These are phyloP conservation scores for Solen grandis DNA, from an alignment of 1,140 invertebrate genomes.

Conservation along the genomic window DNA sequence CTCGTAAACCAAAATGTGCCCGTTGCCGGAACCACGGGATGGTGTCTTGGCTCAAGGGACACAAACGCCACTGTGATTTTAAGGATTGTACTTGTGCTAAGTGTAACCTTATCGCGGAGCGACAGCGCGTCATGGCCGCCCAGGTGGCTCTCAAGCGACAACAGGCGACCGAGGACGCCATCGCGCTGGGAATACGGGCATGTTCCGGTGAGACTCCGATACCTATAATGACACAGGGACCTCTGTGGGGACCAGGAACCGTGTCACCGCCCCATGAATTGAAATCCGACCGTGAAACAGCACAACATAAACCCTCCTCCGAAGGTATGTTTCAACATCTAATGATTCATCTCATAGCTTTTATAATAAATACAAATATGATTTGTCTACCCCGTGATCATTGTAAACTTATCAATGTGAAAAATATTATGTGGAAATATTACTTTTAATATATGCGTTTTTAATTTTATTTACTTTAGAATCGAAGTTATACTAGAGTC, in stretches of 20 bases:
- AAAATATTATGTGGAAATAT: too few species aligned
- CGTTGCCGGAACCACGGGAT: slow-evolving; percentile 91
- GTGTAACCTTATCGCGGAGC: slow-evolving; percentile 88
- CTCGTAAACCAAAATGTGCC: slow-evolving; percentile 83
- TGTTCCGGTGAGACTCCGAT: slow-evolving; percentile 91
- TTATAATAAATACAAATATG: not conserved
- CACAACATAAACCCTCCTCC: not conserved
- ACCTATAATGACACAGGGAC: slow-evolving; percentile 92
- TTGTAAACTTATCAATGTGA: too few species aligned
- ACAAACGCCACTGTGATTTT: slow-evolving; percentile 94
- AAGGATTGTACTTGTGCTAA: slow-evolving; percentile 90
- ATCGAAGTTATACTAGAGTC: too few species aligned
- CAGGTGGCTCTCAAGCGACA: slow-evolving; percentile 98
- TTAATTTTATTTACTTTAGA: too few species aligned
- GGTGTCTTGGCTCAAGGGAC: slow-evolving; percentile 92
- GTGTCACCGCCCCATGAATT: slow-evolving; percentile 67
- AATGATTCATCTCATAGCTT: not conserved
- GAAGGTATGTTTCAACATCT: not conserved
- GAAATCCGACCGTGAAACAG: not conserved
- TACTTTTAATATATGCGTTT: too few species aligned
- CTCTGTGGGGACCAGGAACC: slow-evolving; percentile 87
- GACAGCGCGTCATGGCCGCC: slow-evolving; percentile 81
- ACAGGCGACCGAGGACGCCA: slow-evolving; percentile 98
- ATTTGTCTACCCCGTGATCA: too few species aligned
- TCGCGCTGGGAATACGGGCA: slow-evolving; percentile 94